Percentiles rank a stretch among this genome's conserved stretches.
These are phyloP conservation scores for Agrotis ipsilon DNA, from an alignment of 2,888 invertebrate genomes.

Conservation along the genomic window DNA sequence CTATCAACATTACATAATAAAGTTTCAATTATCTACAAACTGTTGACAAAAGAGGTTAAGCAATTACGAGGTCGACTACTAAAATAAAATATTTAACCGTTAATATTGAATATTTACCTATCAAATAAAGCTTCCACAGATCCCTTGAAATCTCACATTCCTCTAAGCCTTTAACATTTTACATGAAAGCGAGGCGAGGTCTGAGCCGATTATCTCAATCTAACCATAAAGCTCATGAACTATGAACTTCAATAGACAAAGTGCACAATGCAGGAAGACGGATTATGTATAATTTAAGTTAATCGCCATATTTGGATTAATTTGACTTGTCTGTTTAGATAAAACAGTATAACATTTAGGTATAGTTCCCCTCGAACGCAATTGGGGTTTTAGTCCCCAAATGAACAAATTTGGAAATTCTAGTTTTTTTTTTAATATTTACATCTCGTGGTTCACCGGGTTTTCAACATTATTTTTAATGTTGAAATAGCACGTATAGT, in stretches of 20 bases:
- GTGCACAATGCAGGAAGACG: conserved; percentile 15
- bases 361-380: not conserved
- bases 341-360: not conserved
- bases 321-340: conserved; percentile 4
- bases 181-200: conserved; percentile 29
- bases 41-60: not conserved
- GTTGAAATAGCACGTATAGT: too few species aligned
- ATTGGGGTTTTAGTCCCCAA: too few species aligned
- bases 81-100: too few species aligned
- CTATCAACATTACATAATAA: too few species aligned
- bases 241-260: conserved; percentile 57
- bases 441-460: too few species aligned
- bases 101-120: not conserved
- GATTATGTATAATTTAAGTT: conserved; percentile 18
- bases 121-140: conserved; percentile 6
- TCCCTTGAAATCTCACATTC: conserved; percentile 4
- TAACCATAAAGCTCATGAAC: conserved; percentile 48
- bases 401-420: too few species aligned
- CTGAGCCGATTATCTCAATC: conserved; percentile 29
- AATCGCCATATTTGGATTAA: conserved; percentile 17
- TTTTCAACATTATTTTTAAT: too few species aligned
- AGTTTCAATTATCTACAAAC: not conserved
- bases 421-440: too few species aligned
- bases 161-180: conserved; percentile 24
- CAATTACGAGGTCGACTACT: not conserved